A percentile compares a stretch with the other conserved stretches of the same genome.
phyloP scores from a whole-genome alignment of 2,113 vertebrate species.

The Macaca mulatta region DNA sequence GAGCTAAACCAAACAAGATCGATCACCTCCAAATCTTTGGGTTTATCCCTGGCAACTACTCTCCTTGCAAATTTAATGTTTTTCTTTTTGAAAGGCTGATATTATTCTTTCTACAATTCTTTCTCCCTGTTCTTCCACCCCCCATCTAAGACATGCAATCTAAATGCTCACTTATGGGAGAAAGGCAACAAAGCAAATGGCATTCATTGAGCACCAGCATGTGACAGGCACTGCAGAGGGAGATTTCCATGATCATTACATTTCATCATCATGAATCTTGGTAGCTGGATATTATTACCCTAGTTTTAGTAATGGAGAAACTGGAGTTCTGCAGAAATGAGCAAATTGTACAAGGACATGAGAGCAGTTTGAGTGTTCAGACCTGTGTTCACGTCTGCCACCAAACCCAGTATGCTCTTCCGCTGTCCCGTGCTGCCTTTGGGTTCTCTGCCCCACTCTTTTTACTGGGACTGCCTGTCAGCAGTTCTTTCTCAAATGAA shows the following conservation, averaged over 20 bases:
- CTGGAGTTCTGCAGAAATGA: not conserved
- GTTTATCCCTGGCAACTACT: not conserved
- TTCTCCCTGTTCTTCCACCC: not conserved
- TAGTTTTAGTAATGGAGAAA: not conserved
- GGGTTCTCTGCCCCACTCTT: not conserved
- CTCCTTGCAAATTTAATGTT: not conserved
- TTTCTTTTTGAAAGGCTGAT: not conserved
- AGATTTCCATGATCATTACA: not conserved
- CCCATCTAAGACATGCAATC: fast-evolving
- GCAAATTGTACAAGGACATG: not conserved
- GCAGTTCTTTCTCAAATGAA: not conserved
- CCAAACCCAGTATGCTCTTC: not conserved
- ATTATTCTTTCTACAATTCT: not conserved
- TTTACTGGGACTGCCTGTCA: not conserved
- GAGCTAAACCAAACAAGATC: not conserved
- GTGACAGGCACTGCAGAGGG: not conserved
- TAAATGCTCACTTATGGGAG: not conserved
- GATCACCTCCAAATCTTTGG: not conserved
- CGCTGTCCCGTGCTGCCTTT: fast-evolving
- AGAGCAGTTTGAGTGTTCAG: not conserved
- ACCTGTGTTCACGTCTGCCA: not conserved
- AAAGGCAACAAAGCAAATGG: not conserved
- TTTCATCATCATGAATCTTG: not conserved
- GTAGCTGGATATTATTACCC: not conserved
- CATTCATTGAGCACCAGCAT: fast-evolving